Percentiles rank a stretch among this genome's conserved stretches.
Conservation (phyloP, 2,113 vertebrate species). For the Antennarius striatus region DNA sequence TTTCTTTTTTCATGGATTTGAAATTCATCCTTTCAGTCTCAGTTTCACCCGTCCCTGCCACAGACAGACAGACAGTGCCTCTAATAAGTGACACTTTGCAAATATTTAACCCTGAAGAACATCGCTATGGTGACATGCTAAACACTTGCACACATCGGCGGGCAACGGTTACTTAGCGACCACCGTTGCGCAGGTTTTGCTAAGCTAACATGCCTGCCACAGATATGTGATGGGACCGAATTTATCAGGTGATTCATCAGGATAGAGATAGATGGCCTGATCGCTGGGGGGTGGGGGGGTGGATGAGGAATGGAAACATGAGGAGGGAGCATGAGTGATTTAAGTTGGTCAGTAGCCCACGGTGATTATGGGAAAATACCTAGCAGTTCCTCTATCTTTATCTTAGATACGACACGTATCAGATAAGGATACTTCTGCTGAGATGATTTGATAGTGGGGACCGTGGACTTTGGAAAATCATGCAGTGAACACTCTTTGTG, state of each 20-base stretch:
- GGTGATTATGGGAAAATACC: slow-evolving; percentile 74
- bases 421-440: slow-evolving; percentile 27
- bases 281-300: neutral
- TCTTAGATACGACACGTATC: neutral
- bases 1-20: slow-evolving; percentile 15
- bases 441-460: neutral
- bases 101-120: slow-evolving; percentile 68
- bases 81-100: slow-evolving; percentile 59
- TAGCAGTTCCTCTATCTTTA: slow-evolving; percentile 30
- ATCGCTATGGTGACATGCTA: slow-evolving; percentile 65
- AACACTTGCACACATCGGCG: slow-evolving; percentile 54
- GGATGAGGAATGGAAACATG: neutral
- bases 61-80: slow-evolving; percentile 24
- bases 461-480: slow-evolving; percentile 34
- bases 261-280: slow-evolving; percentile 1
- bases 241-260: slow-evolving; percentile 41
- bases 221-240: slow-evolving; percentile 29
- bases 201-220: slow-evolving; percentile 31
- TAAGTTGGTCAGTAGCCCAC: slow-evolving; percentile 35
- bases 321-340: slow-evolving; percentile 45
- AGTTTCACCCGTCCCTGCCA: slow-evolving; percentile 6
- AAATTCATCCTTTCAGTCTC: neutral
- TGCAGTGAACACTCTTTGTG: slow-evolving; percentile 5
- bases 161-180: slow-evolving; percentile 56
- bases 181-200: slow-evolving; percentile 23